These are phyloP conservation scores for Parauchenoglanis ngamensis DNA, from an alignment of 2,797 vertebrate species.

Conservation along the genomic window DNA sequence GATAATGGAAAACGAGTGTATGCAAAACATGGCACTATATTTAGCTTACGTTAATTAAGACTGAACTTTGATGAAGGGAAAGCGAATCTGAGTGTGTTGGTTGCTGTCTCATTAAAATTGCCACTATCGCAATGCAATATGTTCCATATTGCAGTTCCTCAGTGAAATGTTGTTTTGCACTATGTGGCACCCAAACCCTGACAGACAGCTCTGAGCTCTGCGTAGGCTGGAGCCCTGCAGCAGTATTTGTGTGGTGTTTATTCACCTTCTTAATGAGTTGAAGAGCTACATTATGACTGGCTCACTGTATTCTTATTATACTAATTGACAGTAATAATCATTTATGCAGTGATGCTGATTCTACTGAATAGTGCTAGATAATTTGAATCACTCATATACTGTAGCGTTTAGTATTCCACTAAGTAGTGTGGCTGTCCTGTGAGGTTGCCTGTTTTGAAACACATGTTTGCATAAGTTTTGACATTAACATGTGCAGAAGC, in stretches of 20 bases:
- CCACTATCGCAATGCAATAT: background rate
- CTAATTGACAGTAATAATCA: background rate
- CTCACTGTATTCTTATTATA: background rate
- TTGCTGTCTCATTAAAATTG: slow-evolving; percentile 13
- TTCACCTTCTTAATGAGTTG: background rate
- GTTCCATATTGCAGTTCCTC: slow-evolving; percentile 1
- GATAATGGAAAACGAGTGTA: background rate
- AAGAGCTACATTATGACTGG: background rate
- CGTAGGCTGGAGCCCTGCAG: slow-evolving; percentile 3
- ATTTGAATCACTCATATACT: background rate
- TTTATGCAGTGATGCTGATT: background rate
- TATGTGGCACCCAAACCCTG: background rate
- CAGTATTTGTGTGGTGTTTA: background rate
- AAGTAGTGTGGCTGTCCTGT: background rate
- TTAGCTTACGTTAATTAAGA: slow-evolving; percentile 2
- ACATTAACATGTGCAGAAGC: background rate
- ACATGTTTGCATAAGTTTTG: background rate
- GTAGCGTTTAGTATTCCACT: background rate
- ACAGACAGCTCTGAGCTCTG: slow-evolving; percentile 1
- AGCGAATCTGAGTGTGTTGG: background rate
- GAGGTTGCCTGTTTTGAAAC: background rate
- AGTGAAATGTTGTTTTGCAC: slow-evolving; percentile 10
- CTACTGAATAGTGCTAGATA: background rate
- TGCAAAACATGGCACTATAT: background rate
- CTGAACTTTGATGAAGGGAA: background rate